phyloP scores from a whole-genome alignment of 2,888 invertebrate species.

The Therioaphis trifolii region DNA sequence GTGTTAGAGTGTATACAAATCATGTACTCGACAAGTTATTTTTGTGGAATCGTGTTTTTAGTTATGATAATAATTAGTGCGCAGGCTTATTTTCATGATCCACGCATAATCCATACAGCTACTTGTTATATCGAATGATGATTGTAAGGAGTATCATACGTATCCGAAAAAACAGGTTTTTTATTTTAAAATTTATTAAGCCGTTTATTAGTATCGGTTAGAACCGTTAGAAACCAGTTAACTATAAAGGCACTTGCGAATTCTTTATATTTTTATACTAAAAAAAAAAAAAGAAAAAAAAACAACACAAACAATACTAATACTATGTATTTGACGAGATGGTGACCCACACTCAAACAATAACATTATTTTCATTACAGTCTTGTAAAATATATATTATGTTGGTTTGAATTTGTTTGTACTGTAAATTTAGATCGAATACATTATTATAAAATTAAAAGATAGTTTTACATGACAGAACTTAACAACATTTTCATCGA shows the following conservation, averaged over 20 bases:
- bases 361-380: constrained; percentile 11
- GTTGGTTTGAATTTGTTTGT: no score
- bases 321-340: constrained; percentile 9
- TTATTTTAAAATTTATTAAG: constrained; percentile 43
- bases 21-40: not conserved
- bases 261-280: constrained; percentile 14
- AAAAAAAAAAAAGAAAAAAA: not conserved
- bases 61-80: not conserved
- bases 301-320: constrained; percentile 10
- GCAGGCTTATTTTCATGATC: not conserved
- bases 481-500: no score
- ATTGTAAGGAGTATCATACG: constrained; percentile 1
- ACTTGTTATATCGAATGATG: not conserved
- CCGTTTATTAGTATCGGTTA: constrained; percentile 33
- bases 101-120: constrained; percentile 6
- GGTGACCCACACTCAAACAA: constrained; percentile 33
- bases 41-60: not conserved
- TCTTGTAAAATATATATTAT: not conserved
- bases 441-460: no score
- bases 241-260: constrained; percentile 45
- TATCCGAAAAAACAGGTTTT: constrained; percentile 45
- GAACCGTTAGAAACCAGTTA: constrained; percentile 55
- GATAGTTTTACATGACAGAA: no score
- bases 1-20: not conserved
- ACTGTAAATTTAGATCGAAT: no score